Evolutionary conservation across 1,140 invertebrate species (phyloP), one percentile per base, ranked within the genome.

Genomic region (Globodera rostochiensis): DNA sequence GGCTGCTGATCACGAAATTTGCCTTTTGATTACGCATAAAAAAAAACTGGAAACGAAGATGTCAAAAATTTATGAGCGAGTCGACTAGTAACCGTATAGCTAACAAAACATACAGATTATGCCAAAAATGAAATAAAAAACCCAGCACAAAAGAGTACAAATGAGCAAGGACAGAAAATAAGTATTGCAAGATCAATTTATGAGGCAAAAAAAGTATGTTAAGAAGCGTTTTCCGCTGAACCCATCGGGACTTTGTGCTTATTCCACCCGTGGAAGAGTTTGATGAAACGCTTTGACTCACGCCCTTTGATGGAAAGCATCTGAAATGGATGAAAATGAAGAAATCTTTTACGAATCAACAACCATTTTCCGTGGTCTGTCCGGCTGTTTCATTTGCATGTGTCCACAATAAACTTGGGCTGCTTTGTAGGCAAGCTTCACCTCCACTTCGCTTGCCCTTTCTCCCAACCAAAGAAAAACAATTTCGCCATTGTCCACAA

Each of bases 331-430:
- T 60, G 45, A 76, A 67, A 8, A 5, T 67, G 5, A n/a, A 4
- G 5, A 13, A 67, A 15, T 67, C 5, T 6, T 75, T 75, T 45
- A 6, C 9, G 21, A 75, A 76, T n/a, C 36, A 19, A n/a, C 53
- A 50, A 78, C 77, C 77, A 99, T 91, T 91, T 98, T 98, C 80
- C 97, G 91, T 3, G 94, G 94, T 81, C 91, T 92, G 36, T 97
- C 95, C 4, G 96, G 95, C 90, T 98, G 96, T 91, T 98, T 97
- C 5, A 95, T 95, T 85, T 96, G 92, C 91, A 98, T 92, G 91
- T 98, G 96, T 91, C 98, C 96, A 84, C 98, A 96, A 90, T 99
- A 99, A 6, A 98, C 96, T 94, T 98, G 96, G 79, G 96, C 97
- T 86, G 96, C 98, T 91, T 99, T 98, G 88, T 96, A 98, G 0